These are phyloP conservation scores for Eudasyphora cyanicolor DNA, from an alignment of 2,888 invertebrate genomes.

Conservation along the genomic window DNA sequence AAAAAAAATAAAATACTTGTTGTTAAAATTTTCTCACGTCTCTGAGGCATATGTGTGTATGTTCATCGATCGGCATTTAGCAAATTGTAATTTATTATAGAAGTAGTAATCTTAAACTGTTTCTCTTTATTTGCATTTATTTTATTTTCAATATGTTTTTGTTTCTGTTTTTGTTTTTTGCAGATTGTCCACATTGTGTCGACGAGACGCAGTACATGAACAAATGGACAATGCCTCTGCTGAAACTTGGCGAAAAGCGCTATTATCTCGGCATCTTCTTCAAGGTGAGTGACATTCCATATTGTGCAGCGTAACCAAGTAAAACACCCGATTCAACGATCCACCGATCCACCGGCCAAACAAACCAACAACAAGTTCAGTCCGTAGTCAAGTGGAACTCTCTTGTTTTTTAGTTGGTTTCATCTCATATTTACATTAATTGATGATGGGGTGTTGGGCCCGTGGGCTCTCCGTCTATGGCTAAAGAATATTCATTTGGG, in stretches of 20 bases:
- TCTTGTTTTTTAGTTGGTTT: not conserved
- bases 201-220: slow-evolving; percentile 87
- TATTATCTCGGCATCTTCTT: slow-evolving; percentile 96
- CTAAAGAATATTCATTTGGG: not conserved
- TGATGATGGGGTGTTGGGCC: not conserved
- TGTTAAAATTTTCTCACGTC: not conserved
- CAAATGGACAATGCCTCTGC: slow-evolving; percentile 94
- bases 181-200: slow-evolving; percentile 91
- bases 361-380: slow-evolving; percentile 6
- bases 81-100: slow-evolving; percentile 18
- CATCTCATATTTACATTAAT: not conserved
- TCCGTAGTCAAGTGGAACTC: not conserved
- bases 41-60: not conserved
- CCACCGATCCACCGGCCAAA: slow-evolving; percentile 24
- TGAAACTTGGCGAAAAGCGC: slow-evolving; percentile 92
- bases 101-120: not conserved
- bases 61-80: not conserved
- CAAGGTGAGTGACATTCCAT: slow-evolving; percentile 85
- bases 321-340: slow-evolving; percentile 20
- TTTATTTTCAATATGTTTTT: not conserved
- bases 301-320: not conserved
- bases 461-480: not conserved
- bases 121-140: too few species aligned
- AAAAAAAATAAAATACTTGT: not conserved
- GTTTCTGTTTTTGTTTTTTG: slow-evolving; percentile 39